Percentiles rank a stretch among this genome's conserved stretches.
Evolutionary conservation across 2,888 invertebrate genomes (phyloP).

Genomic region (Falcaria lacertinaria): DNA sequence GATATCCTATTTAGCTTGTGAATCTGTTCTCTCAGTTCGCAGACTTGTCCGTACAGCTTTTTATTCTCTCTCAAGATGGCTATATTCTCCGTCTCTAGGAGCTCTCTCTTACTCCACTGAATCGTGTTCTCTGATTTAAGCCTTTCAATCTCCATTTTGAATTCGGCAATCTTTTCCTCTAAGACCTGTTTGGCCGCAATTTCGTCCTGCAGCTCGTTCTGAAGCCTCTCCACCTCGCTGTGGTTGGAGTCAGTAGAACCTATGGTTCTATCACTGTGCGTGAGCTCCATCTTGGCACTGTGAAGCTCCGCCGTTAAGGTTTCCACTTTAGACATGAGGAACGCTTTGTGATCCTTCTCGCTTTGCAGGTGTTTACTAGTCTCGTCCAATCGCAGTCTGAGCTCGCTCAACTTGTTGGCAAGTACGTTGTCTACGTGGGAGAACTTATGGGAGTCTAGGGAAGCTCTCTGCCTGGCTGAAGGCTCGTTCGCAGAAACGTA

Average conservation of each 20-base stretch:
- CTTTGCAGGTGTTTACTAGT: conserved; percentile 59
- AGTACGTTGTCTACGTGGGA: conserved; percentile 66
- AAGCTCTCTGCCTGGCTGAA: conserved; percentile 56
- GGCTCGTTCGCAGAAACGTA: conserved; percentile 57
- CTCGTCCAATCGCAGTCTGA: conserved; percentile 60
- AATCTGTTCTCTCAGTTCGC: conserved; percentile 68
- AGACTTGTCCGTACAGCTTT: conserved; percentile 81
- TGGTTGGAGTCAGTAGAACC: conserved; percentile 72
- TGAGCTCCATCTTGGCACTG: conserved; percentile 57
- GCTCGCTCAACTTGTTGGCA: conserved; percentile 61
- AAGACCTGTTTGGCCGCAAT: conserved; percentile 69
- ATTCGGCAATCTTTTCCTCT: conserved; percentile 65
- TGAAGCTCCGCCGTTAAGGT: conserved; percentile 59
- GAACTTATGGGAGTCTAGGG: conserved; percentile 69
- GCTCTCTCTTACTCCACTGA: conserved; percentile 95
- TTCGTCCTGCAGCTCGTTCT: conserved; percentile 71
- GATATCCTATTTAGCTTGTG: conserved; percentile 71
- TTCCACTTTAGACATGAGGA: conserved; percentile 61
- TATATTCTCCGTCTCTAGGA: conserved; percentile 93
- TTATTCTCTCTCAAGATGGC: conserved; percentile 94
- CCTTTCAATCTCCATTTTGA: conserved; percentile 85
- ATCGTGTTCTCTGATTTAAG: conserved; percentile 95
- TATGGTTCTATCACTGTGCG: conserved; percentile 61
- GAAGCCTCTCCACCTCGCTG: conserved; percentile 66
- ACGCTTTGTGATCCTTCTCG: conserved; percentile 68